phyloP scores from a whole-genome alignment of 2,797 vertebrate species.

The Intellagama lesueurii region DNA sequence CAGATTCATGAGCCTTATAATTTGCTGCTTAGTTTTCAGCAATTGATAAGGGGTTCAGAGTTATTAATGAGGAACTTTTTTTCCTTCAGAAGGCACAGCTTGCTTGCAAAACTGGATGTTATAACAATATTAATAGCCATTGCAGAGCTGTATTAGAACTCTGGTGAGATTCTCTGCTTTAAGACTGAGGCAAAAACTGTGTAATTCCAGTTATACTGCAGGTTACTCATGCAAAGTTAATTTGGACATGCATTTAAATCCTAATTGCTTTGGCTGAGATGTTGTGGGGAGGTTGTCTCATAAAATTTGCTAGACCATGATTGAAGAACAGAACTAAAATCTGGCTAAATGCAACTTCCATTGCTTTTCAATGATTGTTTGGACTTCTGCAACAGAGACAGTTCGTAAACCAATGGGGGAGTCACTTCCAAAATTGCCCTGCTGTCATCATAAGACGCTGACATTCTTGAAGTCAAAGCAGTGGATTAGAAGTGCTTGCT shows the following conservation, averaged over 20 bases:
- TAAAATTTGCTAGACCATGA: not conserved
- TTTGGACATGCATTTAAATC: not conserved
- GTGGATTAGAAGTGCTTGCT: not conserved
- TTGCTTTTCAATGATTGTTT: not conserved
- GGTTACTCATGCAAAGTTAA: not conserved
- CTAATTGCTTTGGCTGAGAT: conserved; percentile 30
- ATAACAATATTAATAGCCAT: conserved; percentile 25
- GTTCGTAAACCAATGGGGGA: too few relatives aligned
- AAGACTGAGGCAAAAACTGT: conserved; percentile 31
- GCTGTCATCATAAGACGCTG: too few relatives aligned
- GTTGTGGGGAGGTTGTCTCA: not conserved
- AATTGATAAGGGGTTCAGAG: conserved; percentile 26
- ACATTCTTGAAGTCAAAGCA: not conserved
- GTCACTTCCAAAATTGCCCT: too few relatives aligned
- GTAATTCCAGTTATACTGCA: not conserved
- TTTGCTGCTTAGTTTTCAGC: conserved; percentile 37
- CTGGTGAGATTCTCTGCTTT: conserved; percentile 12
- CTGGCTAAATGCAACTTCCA: not conserved
- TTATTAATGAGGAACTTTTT: conserved; percentile 4
- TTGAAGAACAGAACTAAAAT: not conserved
- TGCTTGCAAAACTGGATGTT: conserved; percentile 27
- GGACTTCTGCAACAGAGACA: too few relatives aligned
- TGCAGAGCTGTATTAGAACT: conserved; percentile 20
- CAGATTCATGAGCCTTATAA: not conserved
- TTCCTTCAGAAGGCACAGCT: conserved; percentile 2